Conservation (phyloP, 2,113 vertebrate species). For the Axis porcinus region DNA sequence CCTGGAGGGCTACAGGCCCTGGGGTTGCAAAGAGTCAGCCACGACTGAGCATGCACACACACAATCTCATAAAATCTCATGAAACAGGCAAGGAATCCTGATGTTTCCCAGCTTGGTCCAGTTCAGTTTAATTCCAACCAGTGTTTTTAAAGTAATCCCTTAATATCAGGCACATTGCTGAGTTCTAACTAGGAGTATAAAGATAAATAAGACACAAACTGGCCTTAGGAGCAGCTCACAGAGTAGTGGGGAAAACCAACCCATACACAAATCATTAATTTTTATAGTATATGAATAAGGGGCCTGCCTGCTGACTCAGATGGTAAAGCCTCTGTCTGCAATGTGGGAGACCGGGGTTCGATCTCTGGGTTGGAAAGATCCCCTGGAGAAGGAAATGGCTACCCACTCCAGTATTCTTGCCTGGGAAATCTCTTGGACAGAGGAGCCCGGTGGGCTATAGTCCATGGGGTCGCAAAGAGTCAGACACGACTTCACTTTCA, state of each 20-base stretch:
- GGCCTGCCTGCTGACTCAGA: background rate
- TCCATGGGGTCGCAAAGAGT: background rate
- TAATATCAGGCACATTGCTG: background rate
- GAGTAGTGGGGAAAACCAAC: background rate
- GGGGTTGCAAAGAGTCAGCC: background rate
- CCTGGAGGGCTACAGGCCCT: background rate
- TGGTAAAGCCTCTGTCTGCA: background rate
- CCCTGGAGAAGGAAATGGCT: background rate
- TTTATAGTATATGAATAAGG: background rate
- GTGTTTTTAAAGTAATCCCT: background rate
- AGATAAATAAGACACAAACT: background rate
- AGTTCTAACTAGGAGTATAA: background rate
- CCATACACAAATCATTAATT: background rate
- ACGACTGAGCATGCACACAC: rapidly evolving
- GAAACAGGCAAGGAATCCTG: background rate
- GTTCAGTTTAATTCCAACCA: background rate
- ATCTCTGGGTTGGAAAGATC: background rate
- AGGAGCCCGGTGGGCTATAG: background rate
- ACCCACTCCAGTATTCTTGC: background rate
- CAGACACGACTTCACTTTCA: background rate
- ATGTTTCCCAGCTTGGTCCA: background rate
- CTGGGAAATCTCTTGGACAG: background rate
- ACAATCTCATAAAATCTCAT: background rate
- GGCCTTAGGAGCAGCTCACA: background rate
- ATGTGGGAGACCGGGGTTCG: rapidly evolving